Conservation (phyloP, 2,888 invertebrate genomes). For the Agrochola lychnidis region DNA sequence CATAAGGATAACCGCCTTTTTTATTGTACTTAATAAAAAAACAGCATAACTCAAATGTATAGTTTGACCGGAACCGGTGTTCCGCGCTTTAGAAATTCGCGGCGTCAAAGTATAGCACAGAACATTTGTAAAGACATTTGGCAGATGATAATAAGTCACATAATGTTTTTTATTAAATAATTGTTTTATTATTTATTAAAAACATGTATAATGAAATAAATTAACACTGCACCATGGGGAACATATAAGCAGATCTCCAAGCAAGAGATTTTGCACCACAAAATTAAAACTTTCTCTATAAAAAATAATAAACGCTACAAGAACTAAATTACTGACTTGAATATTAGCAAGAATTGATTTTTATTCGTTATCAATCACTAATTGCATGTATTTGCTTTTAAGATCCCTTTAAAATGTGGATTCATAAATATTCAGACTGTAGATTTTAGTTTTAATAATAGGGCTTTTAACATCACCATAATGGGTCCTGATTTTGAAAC, state of each 20-base stretch:
- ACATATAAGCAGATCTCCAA: background rate
- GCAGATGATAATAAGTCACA: too few species aligned
- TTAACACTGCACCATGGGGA: background rate
- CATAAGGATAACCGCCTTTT: too few species aligned
- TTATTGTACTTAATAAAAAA: background rate
- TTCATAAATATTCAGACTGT: too few species aligned
- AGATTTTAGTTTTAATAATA: too few species aligned
- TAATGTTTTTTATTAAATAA: too few species aligned
- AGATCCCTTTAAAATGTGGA: background rate
- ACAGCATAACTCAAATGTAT: background rate
- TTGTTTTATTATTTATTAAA: too few species aligned
- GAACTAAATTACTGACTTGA: conserved; percentile 72
- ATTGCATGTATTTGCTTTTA: conserved; percentile 41
- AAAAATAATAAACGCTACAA: conserved; percentile 51
- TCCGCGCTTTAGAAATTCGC: too few species aligned
- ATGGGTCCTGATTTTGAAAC: too few species aligned
- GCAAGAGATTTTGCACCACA: background rate
- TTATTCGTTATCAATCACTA: conserved; percentile 43
- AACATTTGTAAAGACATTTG: background rate
- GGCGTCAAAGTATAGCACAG: background rate
- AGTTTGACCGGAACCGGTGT: too few species aligned
- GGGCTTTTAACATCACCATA: too few species aligned
- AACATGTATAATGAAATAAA: too few species aligned
- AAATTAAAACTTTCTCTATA: conserved; percentile 46
- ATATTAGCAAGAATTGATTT: conserved; percentile 71